Evolutionary conservation across 2,113 vertebrate genomes (phyloP).

Genomic region (Ceyx margarethae): DNA sequence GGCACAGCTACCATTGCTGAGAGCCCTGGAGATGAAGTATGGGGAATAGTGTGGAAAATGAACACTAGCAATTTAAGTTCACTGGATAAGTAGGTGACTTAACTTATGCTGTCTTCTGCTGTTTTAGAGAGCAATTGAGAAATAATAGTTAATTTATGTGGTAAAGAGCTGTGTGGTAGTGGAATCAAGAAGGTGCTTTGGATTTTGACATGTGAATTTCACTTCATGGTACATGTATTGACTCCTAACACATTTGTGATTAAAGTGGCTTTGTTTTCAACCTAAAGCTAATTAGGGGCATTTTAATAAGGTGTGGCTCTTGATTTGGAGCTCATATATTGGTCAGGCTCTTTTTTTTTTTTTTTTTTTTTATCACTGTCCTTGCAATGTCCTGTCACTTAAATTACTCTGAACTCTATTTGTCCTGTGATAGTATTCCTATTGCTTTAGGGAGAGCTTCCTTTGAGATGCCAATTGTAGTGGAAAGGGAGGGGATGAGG

Average conservation of each 20-base stretch:
- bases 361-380: background rate
- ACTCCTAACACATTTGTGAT: background rate
- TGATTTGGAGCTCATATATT: background rate
- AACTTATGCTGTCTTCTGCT: constrained; percentile 18
- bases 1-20: constrained; percentile 86
- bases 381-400: background rate
- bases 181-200: background rate
- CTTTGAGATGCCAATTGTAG: background rate
- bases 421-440: background rate
- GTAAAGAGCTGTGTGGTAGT: background rate
- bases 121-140: background rate
- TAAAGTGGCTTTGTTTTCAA: background rate
- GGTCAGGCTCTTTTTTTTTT: background rate
- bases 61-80: constrained; percentile 75
- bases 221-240: background rate
- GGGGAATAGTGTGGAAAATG: constrained; percentile 93
- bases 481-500: background rate
- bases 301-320: background rate
- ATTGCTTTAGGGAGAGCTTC: background rate
- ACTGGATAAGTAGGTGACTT: constrained; percentile 84
- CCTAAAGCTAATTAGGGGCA: background rate
- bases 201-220: background rate
- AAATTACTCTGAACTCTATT: background rate
- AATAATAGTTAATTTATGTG: background rate
- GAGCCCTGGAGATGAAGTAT: constrained; percentile 85